Evolutionary conservation across 2,888 invertebrate genomes (phyloP), one percentile per base, ranked within the genome.

Genomic region (Dasypogon diadema): DNA sequence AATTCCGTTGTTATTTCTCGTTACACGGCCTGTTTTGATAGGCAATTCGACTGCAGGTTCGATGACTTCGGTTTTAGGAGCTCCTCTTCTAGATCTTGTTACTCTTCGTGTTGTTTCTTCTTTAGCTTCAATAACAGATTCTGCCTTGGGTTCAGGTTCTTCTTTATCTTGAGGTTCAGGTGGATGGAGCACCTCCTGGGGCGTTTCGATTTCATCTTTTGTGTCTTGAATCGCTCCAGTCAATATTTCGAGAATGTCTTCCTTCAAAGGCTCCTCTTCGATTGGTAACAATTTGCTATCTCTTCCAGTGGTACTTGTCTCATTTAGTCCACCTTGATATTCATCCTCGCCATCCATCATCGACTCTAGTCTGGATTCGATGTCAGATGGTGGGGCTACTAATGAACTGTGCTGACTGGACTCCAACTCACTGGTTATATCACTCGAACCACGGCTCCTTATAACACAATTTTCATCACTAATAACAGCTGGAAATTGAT

Each of bases 361-460:
- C n/a, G 86, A 85, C 77, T 85, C 86, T 2, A 86, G 78, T 0
- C 85, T 82, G 6, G 84, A 82, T 76, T 86, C 85, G 78, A 85
- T 85, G 76, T 85, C 86, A 4, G 86, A 86, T 1, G 86, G 85
- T 6, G 84, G 84, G 22, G 86, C 86, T 2, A 85, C 86, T 37
- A 86, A 75, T 0, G 86, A 86, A 46, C 85, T 86, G 79, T 86
- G 86, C 76, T 86, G 86, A 77, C 85, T 85, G 65, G 85, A 85
- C 78, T 86, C 86, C 58, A 86, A 79, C 76, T 86, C 86, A 78
- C 86, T 86, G 14, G 86, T 86, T 0, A 86, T 83, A 30, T 85
- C 85, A 76, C 86, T 86, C 0, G 86, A 85, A 0, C 86, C 86
- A 2, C 86, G 83, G 75, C 86, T 86, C 58, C 85, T 83, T 76